These are phyloP conservation scores for Laupala kohalensis DNA, from an alignment of 1,140 invertebrate species.

Conservation along the genomic window DNA sequence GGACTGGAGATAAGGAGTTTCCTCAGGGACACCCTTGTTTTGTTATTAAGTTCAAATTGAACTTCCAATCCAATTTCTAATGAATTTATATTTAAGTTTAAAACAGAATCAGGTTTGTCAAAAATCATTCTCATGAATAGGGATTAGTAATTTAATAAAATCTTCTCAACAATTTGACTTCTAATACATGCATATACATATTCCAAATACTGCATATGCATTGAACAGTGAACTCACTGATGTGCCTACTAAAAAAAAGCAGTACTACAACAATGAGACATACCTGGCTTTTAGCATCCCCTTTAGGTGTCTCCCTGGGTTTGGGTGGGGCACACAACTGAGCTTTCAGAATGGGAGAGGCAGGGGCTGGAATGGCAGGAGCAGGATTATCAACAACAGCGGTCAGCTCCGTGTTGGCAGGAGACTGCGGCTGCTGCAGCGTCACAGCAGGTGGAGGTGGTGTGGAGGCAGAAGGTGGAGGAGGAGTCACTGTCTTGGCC, in stretches of 20 bases:
- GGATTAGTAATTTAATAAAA: no score
- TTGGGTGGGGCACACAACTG: constrained; percentile 58
- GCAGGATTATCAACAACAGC: neutral
- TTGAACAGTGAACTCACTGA: neutral
- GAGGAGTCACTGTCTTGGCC: constrained; percentile 11
- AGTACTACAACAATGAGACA: constrained; percentile 23
- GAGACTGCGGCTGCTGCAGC: constrained; percentile 28
- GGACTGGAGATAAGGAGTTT: neutral
- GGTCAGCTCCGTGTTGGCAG: neutral
- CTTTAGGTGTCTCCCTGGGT: constrained; percentile 28
- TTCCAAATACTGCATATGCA: neutral
- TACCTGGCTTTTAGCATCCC: constrained; percentile 46
- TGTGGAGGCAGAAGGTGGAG: constrained; percentile 24
- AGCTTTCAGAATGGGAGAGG: constrained; percentile 62
- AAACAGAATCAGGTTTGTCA: no score
- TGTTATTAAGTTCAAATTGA: no score
- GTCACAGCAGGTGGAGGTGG: constrained; percentile 29
- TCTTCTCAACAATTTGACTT: no score
- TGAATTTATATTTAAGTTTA: no score
- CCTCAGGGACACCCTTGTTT: neutral
- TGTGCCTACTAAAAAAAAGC: neutral
- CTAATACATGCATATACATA: neutral
- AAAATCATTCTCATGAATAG: no score
- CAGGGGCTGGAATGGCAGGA: constrained; percentile 21
- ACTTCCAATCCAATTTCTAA: no score